Percentiles rank a stretch among this genome's conserved stretches.
Evolutionary conservation across 2,888 invertebrate species (phyloP).

Genomic region (Dexiosoma caninum): DNA sequence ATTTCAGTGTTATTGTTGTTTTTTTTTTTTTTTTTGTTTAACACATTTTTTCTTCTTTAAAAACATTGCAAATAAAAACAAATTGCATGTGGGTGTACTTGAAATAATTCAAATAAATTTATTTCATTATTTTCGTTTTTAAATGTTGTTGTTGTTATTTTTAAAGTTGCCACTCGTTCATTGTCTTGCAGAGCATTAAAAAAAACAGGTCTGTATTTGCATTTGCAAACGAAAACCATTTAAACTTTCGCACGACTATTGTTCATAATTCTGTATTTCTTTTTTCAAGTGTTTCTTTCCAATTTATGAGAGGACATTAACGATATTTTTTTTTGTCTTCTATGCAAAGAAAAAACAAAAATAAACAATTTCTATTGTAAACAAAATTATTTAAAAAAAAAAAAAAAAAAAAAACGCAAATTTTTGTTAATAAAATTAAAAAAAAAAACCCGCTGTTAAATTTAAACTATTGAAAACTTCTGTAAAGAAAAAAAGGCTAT

Average conservation of each 20-base stretch:
- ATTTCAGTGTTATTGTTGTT: conserved; percentile 12
- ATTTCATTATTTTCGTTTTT: conserved; percentile 40
- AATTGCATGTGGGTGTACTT: conserved; percentile 59
- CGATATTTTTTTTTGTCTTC: not conserved
- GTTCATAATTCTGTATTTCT: no score
- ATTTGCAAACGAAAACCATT: not conserved
- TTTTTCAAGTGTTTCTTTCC: not conserved
- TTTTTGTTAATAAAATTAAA: not conserved
- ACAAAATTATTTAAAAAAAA: not conserved
- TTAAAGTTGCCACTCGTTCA: not conserved
- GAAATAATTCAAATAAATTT: conserved; percentile 51
- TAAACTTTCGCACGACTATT: conserved; percentile 57
- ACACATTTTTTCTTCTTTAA: not conserved
- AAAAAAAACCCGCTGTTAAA: not conserved
- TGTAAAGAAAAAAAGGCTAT: not conserved
- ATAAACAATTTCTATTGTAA: conserved; percentile 5
- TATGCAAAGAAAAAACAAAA: conserved; percentile 11
- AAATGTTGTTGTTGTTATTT: not conserved
- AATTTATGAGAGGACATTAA: conserved; percentile 40
- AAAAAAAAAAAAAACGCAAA: not conserved
- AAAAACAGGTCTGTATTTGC: conserved; percentile 3
- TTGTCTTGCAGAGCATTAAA: conserved; percentile 35
- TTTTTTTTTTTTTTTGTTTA: not conserved
- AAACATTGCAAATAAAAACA: not conserved
- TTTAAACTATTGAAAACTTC: not conserved